Base-by-base conservation (phyloP, 1,140 invertebrate genomes). In the Anastrepha ludens region DNA sequence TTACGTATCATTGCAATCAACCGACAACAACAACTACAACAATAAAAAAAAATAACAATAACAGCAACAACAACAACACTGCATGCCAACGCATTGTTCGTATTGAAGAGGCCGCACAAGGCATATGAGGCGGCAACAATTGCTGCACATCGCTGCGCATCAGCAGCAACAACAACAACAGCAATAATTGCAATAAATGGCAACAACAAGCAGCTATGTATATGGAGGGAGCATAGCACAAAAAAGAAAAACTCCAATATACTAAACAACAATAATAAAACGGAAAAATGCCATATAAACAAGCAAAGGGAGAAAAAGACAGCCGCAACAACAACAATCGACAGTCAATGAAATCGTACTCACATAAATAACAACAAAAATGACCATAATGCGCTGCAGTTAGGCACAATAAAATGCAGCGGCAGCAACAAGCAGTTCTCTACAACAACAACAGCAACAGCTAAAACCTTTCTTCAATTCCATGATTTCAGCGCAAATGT, bases 1-100 rank as follows among this genome's bases (percentile, higher is more conserved):
- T 81, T 81, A 81, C 74, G 74, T 81, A 81, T 81, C 74, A 81
- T 81, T 81, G 74, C 74, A 81, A 81, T 81, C 74, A 81, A 81
- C 47, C 74, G 47, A 81, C 15, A 55, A 55, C 50, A 2, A 55
- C 50, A 55, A 55, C 50, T 29, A 29, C 29, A 29, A 29, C 29
- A 29, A 64, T 13, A 47, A 4, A 70, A 70, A 70, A 70, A 41
- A 78, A 78, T 11, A 78, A 78, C 41, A 50, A 78, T 7, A 81
- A 55, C 3, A 58, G 44, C 3, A 50, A 81, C 8, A 81, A 81
- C n/a, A 81, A 81, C 20, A 81, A 29, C 44, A 81, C 41, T 81
- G 70, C 70, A 17, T 74, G 70, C 70, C 70, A 50, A 15, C 44
- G 70, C 44, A 58, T 55, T 81, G 74, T 81, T 81, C 13, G n/a